These are phyloP conservation scores for Anoplius nigerrimus DNA, from an alignment of 2,888 invertebrate species.

Conservation along the genomic window DNA sequence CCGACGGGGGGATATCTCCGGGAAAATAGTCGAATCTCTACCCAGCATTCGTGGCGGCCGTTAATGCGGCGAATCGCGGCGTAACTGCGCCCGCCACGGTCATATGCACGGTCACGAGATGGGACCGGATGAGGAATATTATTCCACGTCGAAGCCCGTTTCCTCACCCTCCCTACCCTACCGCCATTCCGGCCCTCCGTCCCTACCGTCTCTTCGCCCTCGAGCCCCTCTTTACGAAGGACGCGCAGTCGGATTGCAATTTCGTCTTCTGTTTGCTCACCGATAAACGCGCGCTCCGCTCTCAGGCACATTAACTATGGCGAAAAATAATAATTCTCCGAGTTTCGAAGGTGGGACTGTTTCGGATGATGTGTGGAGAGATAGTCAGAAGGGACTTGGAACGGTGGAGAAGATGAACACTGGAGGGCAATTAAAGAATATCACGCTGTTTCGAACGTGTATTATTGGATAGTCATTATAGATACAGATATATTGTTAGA, in stretches of 20 bases:
- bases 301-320: too few relatives aligned
- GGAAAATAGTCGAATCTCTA: slow-evolving; percentile 35
- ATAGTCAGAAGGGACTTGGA: not conserved
- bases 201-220: too few relatives aligned
- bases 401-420: too few relatives aligned
- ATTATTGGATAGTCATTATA: too few relatives aligned
- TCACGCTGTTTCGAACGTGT: too few relatives aligned
- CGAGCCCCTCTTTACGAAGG: not conserved
- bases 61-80: slow-evolving; percentile 8
- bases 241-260: slow-evolving; percentile 4
- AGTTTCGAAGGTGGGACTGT: not conserved
- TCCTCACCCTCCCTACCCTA: slow-evolving; percentile 3
- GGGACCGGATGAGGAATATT: slow-evolving; percentile 11
- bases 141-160: slow-evolving; percentile 16
- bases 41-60: slow-evolving; percentile 23
- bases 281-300: slow-evolving; percentile 22
- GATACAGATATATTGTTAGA: too few relatives aligned
- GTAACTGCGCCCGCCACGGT: slow-evolving; percentile 7
- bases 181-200: too few relatives aligned
- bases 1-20: slow-evolving; percentile 36
- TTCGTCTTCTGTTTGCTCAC: slow-evolving; percentile 14
- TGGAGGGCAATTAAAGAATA: too few relatives aligned
- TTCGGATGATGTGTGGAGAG: not conserved
- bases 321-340: not conserved
- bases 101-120: slow-evolving; percentile 24